A percentile compares a stretch with the other conserved stretches of the same genome.
Evolutionary conservation across 2,797 vertebrate species (phyloP).

Genomic region (Harpagifer antarcticus): DNA sequence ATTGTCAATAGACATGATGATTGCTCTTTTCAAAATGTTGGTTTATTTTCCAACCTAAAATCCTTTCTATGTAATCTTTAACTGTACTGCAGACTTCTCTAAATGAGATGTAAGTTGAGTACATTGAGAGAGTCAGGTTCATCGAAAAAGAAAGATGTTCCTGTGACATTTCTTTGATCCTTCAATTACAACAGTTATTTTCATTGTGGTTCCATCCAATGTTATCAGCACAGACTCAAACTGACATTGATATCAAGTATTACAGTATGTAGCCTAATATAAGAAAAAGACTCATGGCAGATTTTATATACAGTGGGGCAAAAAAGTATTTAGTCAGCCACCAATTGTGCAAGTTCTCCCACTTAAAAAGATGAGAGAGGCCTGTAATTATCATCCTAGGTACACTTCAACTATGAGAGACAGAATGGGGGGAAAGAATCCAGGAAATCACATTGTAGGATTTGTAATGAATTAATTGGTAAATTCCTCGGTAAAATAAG

Average conservation of each 20-base stretch:
- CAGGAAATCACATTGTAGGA: too few relatives aligned
- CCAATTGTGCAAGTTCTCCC: too few relatives aligned
- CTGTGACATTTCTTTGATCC: slow-evolving; percentile 6
- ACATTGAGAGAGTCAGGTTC: background rate
- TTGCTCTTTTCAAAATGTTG: background rate
- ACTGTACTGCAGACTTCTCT: background rate
- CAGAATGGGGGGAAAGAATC: too few relatives aligned
- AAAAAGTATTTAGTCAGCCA: too few relatives aligned
- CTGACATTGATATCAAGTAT: slow-evolving; percentile 3
- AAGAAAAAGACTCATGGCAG: background rate
- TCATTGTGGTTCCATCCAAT: background rate
- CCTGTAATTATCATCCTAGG: too few relatives aligned
- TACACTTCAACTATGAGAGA: too few relatives aligned
- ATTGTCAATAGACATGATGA: background rate
- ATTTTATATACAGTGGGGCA: too few relatives aligned
- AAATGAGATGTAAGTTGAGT: background rate
- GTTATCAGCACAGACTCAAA: slow-evolving; percentile 7
- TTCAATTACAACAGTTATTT: slow-evolving; percentile 10
- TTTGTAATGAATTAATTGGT: too few relatives aligned
- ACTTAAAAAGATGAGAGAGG: too few relatives aligned
- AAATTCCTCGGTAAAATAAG: too few relatives aligned
- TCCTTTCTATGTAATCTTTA: background rate
- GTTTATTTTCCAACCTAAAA: background rate
- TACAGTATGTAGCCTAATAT: background rate
- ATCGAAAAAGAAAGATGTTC: slow-evolving; percentile 3